Percentiles rank a stretch among this genome's conserved stretches.
These are phyloP conservation scores for Melanophora roralis DNA, from an alignment of 2,888 invertebrate species.

Conservation along the genomic window DNA sequence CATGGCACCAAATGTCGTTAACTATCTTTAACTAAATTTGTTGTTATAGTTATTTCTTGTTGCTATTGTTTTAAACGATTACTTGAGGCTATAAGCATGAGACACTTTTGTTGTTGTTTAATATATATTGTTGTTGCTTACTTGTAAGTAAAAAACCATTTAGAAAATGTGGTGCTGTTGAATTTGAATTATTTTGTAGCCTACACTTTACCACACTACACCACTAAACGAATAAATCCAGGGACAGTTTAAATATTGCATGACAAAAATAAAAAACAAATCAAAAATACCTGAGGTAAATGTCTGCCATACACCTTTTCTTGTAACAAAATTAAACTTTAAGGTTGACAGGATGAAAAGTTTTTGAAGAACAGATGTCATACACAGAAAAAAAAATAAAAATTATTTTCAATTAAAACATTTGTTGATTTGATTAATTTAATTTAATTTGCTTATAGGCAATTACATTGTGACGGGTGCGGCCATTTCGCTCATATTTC, in stretches of 20 bases:
- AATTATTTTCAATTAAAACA: too few species aligned
- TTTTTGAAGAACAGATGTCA: too few species aligned
- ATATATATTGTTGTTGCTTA: conserved; percentile 3
- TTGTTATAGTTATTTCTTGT: conserved; percentile 26
- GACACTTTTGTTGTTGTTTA: conserved; percentile 43
- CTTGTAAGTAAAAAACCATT: conserved; percentile 31
- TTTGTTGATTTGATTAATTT: too few species aligned
- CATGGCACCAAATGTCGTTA: conserved; percentile 41
- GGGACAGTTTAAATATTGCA: background rate
- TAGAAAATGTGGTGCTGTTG: conserved; percentile 34
- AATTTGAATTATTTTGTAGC: conserved; percentile 56
- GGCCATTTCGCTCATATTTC: too few species aligned
- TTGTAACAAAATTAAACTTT: background rate
- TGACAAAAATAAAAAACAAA: background rate
- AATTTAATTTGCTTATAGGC: too few species aligned
- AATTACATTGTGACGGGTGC: too few species aligned
- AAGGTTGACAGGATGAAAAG: background rate
- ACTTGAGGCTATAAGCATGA: conserved; percentile 51
- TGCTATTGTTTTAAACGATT: conserved; percentile 23
- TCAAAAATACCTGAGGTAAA: conserved; percentile 38
- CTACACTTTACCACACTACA: conserved; percentile 31
- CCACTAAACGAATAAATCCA: background rate
- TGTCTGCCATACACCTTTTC: conserved; percentile 45
- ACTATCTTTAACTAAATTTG: conserved; percentile 30
- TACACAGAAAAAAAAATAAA: background rate